These are phyloP conservation scores for Pammene aurita DNA, from an alignment of 2,888 invertebrate species.

Conservation along the genomic window DNA sequence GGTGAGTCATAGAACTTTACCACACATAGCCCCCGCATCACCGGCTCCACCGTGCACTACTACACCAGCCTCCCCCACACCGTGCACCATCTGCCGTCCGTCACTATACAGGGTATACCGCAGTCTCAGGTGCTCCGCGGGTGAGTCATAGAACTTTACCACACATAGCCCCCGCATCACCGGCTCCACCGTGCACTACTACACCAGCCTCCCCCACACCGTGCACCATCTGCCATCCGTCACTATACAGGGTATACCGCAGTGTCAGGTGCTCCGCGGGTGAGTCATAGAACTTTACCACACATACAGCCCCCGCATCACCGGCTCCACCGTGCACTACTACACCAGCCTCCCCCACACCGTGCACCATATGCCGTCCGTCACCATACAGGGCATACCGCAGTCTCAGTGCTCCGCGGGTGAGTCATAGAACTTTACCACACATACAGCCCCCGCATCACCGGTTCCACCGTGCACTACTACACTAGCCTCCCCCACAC, in stretches of 20 bases:
- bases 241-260: constrained; percentile 74
- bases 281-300: background rate
- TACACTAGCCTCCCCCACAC: constrained; percentile 61
- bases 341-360: constrained; percentile 61
- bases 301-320: background rate
- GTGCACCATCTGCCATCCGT: constrained; percentile 64
- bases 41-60: constrained; percentile 19
- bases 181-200: constrained; percentile 41
- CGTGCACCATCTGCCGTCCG: constrained; percentile 63
- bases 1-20: constrained; percentile 52
- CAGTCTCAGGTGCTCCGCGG: background rate
- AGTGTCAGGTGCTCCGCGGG: constrained; percentile 8
- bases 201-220: constrained; percentile 57
- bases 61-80: constrained; percentile 59
- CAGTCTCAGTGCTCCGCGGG: constrained; percentile 41
- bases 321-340: constrained; percentile 61
- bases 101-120: constrained; percentile 65
- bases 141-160: constrained; percentile 55
- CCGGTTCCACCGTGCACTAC: constrained; percentile 61
- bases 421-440: background rate
- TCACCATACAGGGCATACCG: constrained; percentile 55
- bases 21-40: constrained; percentile 59
- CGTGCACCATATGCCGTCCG: background rate
- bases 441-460: background rate
- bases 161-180: constrained; percentile 55